phyloP scores from a whole-genome alignment of 2,797 vertebrate species.

The Coregonus ussuriensis region DNA sequence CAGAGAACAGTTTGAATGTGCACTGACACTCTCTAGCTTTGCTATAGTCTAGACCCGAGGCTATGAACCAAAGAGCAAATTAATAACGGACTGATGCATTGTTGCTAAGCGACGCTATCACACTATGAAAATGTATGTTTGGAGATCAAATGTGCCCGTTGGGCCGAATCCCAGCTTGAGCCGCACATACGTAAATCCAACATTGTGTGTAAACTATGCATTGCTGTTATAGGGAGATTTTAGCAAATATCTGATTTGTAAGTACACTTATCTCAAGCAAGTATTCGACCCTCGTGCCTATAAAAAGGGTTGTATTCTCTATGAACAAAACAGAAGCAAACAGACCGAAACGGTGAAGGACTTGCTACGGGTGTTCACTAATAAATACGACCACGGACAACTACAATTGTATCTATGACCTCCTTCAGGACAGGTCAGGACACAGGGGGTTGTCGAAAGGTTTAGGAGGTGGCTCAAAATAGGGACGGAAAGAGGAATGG shows the following conservation, averaged over 20 bases:
- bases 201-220: not conserved
- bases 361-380: not conserved
- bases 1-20: not conserved
- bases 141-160: not conserved
- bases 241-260: too few species aligned
- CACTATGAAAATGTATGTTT: not conserved
- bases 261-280: too few species aligned
- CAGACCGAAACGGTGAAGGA: too few species aligned
- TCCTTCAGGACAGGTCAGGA: conserved; percentile 11
- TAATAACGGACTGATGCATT: too few species aligned
- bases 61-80: too few species aligned
- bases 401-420: not conserved
- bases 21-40: not conserved
- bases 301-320: too few species aligned
- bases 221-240: too few species aligned
- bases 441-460: not conserved
- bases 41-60: not conserved
- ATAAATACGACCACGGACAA: not conserved
- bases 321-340: not conserved
- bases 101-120: too few species aligned
- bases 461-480: not conserved
- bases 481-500: not conserved
- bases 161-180: not conserved
- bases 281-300: too few species aligned
- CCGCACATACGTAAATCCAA: not conserved